phyloP scores from a whole-genome alignment of 2,113 vertebrate species.

The Xiphophorus couchianus region DNA sequence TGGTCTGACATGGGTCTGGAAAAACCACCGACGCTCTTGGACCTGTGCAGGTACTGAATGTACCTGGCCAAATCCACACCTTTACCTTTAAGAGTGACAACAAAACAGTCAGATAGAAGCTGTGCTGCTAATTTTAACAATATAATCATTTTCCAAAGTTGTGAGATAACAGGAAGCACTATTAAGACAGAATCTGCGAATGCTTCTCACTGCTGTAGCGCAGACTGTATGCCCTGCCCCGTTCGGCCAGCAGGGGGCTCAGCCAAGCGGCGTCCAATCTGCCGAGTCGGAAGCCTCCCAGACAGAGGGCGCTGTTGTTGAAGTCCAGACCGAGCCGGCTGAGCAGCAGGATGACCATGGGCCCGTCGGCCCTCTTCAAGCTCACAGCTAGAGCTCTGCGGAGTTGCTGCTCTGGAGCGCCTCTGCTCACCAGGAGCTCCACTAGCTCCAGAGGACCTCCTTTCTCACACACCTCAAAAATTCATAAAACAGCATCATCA shows the following conservation, averaged over 20 bases:
- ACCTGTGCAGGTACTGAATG: slow-evolving; percentile 83
- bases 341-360: slow-evolving; percentile 84
- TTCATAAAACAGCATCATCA: not conserved
- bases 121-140: not conserved
- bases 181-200: not conserved
- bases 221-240: slow-evolving; percentile 66
- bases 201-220: slow-evolving; percentile 73
- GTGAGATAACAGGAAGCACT: not conserved
- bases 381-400: slow-evolving; percentile 85
- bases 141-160: not conserved
- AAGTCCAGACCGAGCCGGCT: slow-evolving; percentile 89
- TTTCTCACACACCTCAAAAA: slow-evolving; percentile 83
- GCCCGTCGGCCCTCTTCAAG: slow-evolving; percentile 84
- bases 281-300: slow-evolving; percentile 91
- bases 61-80: slow-evolving; percentile 85
- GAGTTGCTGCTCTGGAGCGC: slow-evolving; percentile 89
- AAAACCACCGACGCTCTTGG: slow-evolving; percentile 68
- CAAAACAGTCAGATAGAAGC: not conserved
- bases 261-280: slow-evolving; percentile 90
- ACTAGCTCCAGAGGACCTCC: slow-evolving; percentile 88
- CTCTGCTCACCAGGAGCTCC: slow-evolving; percentile 86
- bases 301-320: slow-evolving; percentile 89
- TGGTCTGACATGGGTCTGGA: slow-evolving; percentile 64
- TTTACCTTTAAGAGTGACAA: slow-evolving; percentile 74
- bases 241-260: slow-evolving; percentile 86